A percentile compares a stretch with the other conserved stretches of the same genome.
phyloP scores from a whole-genome alignment of 2,888 invertebrate species.

The Caenorhabditis angaria region DNA sequence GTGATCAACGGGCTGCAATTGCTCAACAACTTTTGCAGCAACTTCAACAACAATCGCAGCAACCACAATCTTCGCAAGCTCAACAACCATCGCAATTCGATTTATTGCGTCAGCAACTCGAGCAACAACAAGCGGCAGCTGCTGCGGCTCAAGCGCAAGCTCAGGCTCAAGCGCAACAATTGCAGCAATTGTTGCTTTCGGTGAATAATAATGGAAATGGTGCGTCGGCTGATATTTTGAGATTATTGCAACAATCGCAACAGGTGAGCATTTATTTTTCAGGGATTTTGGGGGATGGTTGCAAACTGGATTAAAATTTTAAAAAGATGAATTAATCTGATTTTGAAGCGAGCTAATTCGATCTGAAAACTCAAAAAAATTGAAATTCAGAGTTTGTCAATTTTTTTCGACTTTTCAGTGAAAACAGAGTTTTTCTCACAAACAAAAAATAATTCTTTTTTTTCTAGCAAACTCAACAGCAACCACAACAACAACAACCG shows the following conservation, averaged over 20 bases:
- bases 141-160: slow-evolving; percentile 16
- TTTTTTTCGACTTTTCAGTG: no score
- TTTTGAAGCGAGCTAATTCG: not conserved
- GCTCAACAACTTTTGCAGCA: not conserved
- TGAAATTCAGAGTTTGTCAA: not conserved
- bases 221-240: slow-evolving; percentile 3
- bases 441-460: not conserved
- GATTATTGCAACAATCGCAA: slow-evolving; percentile 11
- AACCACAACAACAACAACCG: slow-evolving; percentile 21
- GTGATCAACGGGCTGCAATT: not conserved
- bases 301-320: not conserved
- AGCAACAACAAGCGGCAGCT: slow-evolving; percentile 8
- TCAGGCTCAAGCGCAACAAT: slow-evolving; percentile 24
- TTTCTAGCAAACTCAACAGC: slow-evolving; percentile 5
- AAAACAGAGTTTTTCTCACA: no score
- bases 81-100: no score
- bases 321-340: not conserved
- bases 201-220: not conserved
- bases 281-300: not conserved
- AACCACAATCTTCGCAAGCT: slow-evolving; percentile 14
- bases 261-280: not conserved
- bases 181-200: slow-evolving; percentile 13
- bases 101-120: slow-evolving; percentile 2
- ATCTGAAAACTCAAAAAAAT: not conserved
- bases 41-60: slow-evolving; percentile 10